These are phyloP conservation scores for Ctena decussata DNA, from an alignment of 2,888 invertebrate genomes.

Conservation along the genomic window DNA sequence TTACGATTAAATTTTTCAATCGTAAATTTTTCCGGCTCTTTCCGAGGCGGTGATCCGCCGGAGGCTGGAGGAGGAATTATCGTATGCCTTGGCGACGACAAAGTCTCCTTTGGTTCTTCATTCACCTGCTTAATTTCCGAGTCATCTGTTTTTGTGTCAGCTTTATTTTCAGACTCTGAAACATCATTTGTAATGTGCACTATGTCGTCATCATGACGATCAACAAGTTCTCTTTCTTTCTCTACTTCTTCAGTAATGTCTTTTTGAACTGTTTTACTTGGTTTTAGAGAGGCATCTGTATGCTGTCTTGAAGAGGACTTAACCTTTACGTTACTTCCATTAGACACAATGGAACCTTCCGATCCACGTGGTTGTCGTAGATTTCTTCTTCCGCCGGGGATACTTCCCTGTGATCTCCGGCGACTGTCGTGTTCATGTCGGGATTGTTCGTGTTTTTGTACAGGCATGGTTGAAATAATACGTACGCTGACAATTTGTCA, in stretches of 20 bases:
- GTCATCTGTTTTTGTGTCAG: background rate
- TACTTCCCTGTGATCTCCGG: background rate
- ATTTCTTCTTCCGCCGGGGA: background rate
- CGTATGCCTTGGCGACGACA: background rate
- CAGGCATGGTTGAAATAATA: background rate
- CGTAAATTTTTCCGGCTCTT: constrained; percentile 66
- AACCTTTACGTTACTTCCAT: constrained; percentile 10
- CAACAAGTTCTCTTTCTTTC: background rate
- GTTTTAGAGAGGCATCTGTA: constrained; percentile 3
- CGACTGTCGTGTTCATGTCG: background rate
- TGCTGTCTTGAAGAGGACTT: constrained; percentile 37
- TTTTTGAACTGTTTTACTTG: background rate
- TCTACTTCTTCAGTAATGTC: background rate
- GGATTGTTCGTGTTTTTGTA: background rate
- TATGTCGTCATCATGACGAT: background rate
- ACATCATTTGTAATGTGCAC: background rate
- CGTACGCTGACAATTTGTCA: no score
- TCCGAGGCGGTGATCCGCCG: constrained; percentile 27
- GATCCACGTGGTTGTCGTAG: background rate
- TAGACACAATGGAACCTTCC: constrained; percentile 4
- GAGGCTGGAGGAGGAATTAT: constrained; percentile 14
- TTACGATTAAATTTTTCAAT: constrained; percentile 72
- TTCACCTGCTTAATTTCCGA: background rate
- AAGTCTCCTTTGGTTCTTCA: background rate
- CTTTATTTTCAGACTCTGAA: background rate